These are phyloP conservation scores for Aspidoscelis tigris DNA, from an alignment of 2,113 vertebrate species.

Conservation along the genomic window DNA sequence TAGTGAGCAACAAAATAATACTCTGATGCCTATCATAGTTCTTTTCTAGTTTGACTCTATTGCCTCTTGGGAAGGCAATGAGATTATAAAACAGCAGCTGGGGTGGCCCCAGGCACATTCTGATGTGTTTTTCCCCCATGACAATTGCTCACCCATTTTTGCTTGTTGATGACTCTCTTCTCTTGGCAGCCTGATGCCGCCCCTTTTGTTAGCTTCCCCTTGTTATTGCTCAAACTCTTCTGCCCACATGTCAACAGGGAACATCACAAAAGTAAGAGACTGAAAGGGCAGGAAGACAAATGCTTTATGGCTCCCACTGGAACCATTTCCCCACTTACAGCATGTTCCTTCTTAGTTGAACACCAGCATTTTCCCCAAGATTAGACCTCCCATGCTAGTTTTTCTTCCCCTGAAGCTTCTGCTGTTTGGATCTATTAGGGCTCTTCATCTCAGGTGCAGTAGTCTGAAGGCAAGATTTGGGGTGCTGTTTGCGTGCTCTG, in stretches of 20 bases:
- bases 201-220: not conserved
- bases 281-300: slow-evolving; percentile 1
- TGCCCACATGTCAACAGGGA: slow-evolving; percentile 5
- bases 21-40: not conserved
- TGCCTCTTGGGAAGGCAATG: not conserved
- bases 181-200: slow-evolving; percentile 9
- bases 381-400: not conserved
- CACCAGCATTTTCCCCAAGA: not conserved
- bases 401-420: not conserved
- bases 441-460: fast-evolving
- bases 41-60: not conserved
- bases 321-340: not conserved
- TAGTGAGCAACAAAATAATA: not conserved
- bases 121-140: not conserved
- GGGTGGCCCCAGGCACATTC: not conserved
- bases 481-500: fast-evolving
- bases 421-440: not conserved
- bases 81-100: not conserved
- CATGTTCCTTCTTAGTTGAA: not conserved
- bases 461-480: fast-evolving
- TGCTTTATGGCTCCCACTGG: not conserved
- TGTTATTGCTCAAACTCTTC: slow-evolving; percentile 16
- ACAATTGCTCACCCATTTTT: not conserved
- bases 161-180: not conserved
- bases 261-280: slow-evolving; percentile 12